phyloP scores from a whole-genome alignment of 2,888 invertebrate genomes.

The Petrolisthes manimaculis region DNA sequence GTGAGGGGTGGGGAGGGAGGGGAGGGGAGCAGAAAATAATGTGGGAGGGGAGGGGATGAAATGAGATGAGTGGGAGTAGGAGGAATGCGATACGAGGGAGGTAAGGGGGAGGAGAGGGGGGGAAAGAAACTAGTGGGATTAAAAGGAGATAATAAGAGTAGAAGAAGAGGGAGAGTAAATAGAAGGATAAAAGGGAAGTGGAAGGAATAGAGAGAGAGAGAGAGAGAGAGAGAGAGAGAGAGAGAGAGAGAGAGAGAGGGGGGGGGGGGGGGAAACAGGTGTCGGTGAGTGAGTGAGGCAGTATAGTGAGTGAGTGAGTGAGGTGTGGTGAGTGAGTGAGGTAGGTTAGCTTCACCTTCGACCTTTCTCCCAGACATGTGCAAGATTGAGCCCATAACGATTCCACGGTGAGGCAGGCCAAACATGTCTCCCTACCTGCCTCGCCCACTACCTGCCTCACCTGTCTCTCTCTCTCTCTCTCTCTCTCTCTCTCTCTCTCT shows the following conservation, averaged over 20 bases:
- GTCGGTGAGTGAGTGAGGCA: conserved; percentile 11
- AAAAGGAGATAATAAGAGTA: not conserved
- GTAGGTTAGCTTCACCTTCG: not conserved
- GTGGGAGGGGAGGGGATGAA: not conserved
- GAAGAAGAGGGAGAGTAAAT: too few relatives aligned
- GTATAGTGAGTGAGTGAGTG: not conserved
- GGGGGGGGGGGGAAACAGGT: not conserved
- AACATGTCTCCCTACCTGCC: not conserved
- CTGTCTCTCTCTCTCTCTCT: not conserved
- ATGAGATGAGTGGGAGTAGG: not conserved
- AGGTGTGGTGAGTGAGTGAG: too few relatives aligned
- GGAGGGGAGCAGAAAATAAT: not conserved
- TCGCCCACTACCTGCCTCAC: not conserved
- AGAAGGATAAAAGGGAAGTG: too few relatives aligned
- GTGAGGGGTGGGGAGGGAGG: not conserved
- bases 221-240: not conserved
- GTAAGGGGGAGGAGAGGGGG: not conserved
- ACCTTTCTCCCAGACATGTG: too few relatives aligned
- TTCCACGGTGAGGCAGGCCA: too few relatives aligned
- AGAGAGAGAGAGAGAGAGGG: too few relatives aligned
- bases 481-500: too few relatives aligned
- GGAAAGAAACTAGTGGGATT: not conserved
- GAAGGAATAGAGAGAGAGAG: conserved; percentile 1
- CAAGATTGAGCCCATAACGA: too few relatives aligned
- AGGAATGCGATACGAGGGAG: not conserved